A percentile compares a stretch with the other conserved stretches of the same genome.
Conservation (phyloP, 2,797 vertebrate species). For the Alcedo quadribrachys region DNA sequence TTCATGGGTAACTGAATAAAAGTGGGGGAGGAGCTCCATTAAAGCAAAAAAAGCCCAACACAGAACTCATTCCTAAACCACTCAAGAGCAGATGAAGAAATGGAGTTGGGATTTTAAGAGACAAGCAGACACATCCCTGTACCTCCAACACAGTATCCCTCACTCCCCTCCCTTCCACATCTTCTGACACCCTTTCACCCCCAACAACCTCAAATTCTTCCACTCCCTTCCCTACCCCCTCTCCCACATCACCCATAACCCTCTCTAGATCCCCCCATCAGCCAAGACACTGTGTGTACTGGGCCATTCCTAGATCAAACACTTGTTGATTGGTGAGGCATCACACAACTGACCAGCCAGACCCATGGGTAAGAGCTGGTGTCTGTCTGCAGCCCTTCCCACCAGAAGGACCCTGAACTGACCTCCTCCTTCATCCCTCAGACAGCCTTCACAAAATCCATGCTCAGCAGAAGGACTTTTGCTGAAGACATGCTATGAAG, state of each 20-base stretch:
- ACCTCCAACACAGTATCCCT: background rate
- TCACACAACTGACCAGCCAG: background rate
- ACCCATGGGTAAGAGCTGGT: background rate
- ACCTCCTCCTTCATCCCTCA: background rate
- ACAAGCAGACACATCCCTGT: background rate
- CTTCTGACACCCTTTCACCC: background rate
- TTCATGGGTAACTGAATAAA: constrained; percentile 59
- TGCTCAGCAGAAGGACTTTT: background rate
- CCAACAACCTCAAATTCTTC: background rate
- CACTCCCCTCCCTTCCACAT: background rate
- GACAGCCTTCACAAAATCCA: background rate
- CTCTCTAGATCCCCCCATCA: background rate
- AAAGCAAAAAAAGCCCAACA: background rate
- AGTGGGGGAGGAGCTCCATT: constrained; percentile 48
- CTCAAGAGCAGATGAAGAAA: background rate
- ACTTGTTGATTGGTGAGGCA: background rate
- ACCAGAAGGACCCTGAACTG: background rate
- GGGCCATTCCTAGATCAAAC: background rate
- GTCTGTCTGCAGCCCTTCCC: background rate
- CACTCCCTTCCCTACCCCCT: background rate
- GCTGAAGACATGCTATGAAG: background rate
- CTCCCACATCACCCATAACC: background rate
- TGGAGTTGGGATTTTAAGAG: background rate
- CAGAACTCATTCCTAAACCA: background rate
- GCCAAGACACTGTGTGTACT: background rate